Percentiles rank a stretch among this genome's conserved stretches.
Evolutionary conservation across 2,888 invertebrate species (phyloP).

Genomic region (Pyrgus malvae): DNA sequence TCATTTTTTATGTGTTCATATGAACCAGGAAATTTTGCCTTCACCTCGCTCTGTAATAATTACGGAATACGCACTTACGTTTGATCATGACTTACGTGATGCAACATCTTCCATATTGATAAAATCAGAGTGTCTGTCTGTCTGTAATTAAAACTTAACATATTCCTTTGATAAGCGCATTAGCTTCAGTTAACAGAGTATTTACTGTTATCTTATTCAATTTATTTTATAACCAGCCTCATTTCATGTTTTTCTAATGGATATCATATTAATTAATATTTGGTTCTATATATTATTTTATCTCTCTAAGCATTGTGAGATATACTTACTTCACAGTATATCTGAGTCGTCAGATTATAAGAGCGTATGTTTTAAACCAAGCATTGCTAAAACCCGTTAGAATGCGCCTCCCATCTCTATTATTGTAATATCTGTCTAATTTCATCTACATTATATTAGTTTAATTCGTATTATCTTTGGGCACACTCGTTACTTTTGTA

Average conservation of each 20-base stretch:
- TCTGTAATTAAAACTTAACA: conserved; percentile 11
- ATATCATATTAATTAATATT: neutral
- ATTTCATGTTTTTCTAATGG: neutral
- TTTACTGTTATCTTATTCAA: conserved; percentile 21
- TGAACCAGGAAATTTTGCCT: conserved; percentile 54
- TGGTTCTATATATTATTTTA: too few species aligned
- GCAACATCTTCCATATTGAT: conserved; percentile 15
- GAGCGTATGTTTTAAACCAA: neutral
- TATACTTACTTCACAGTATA: too few species aligned
- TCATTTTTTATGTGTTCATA: conserved; percentile 51
- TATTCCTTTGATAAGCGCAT: conserved; percentile 10
- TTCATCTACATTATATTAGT: neutral
- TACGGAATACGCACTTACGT: conserved; percentile 26
- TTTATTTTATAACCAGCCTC: neutral
- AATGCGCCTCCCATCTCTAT: neutral
- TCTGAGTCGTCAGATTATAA: neutral
- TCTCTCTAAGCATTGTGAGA: too few species aligned
- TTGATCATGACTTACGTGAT: conserved; percentile 21
- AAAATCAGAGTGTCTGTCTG: conserved; percentile 18
- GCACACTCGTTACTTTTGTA: conserved; percentile 1
- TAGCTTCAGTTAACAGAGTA: neutral
- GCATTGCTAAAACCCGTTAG: neutral
- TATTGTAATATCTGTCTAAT: neutral
- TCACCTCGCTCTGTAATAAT: conserved; percentile 25
- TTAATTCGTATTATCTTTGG: conserved; percentile 1